phyloP scores from a whole-genome alignment of 2,888 invertebrate genomes.

The Myopa tessellatipennis region DNA sequence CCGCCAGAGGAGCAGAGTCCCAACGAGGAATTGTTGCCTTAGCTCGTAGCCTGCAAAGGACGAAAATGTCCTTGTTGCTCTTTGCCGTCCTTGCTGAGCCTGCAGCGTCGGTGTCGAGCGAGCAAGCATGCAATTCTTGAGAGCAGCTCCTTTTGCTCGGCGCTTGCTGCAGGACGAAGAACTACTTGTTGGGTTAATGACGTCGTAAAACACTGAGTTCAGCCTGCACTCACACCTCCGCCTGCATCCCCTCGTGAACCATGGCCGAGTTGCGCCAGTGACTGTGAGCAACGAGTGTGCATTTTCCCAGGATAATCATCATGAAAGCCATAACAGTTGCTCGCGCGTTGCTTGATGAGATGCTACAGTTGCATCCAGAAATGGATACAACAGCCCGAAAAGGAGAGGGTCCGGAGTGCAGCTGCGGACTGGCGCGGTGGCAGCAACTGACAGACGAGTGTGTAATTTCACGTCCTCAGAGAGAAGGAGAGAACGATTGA shows the following conservation, averaged over 20 bases:
- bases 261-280: not conserved
- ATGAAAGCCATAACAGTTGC: constrained; percentile 22
- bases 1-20: not conserved
- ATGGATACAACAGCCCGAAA: not conserved
- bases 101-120: constrained; percentile 14
- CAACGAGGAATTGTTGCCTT: not conserved
- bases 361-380: constrained; percentile 13
- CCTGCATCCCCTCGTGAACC: not conserved
- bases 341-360: constrained; percentile 22
- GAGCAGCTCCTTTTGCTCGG: not conserved
- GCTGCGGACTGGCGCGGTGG: not conserved
- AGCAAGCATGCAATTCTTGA: constrained; percentile 1
- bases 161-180: constrained; percentile 12
- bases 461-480: constrained; percentile 14
- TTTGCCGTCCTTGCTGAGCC: constrained; percentile 9
- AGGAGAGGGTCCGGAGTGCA: not conserved
- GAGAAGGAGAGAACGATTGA: not conserved
- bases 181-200: constrained; percentile 46
- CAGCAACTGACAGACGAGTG: constrained; percentile 19
- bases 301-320: constrained; percentile 47
- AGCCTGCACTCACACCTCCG: not conserved
- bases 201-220: constrained; percentile 42
- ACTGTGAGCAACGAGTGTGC: constrained; percentile 23
- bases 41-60: constrained; percentile 35
- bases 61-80: constrained; percentile 44